Conservation (phyloP, 2,797 vertebrate genomes). For the Tapera naevia region DNA sequence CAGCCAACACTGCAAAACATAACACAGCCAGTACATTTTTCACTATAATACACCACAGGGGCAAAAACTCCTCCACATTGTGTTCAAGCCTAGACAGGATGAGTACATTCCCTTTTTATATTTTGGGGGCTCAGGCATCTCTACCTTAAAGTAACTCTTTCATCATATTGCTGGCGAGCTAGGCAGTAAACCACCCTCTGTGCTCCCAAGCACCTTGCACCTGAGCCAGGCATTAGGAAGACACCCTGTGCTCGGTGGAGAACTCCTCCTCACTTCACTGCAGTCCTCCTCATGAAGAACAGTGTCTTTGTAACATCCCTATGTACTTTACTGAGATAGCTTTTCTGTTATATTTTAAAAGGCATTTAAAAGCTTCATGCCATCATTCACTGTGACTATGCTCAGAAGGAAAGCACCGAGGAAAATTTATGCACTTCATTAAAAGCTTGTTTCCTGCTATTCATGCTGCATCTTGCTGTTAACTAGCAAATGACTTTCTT, state of each 20-base stretch:
- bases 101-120: neutral
- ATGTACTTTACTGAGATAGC: neutral
- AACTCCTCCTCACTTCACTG: neutral
- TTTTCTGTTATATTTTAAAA: neutral
- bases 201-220: accelerated
- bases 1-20: neutral
- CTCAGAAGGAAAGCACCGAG: neutral
- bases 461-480: neutral
- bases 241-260: accelerated
- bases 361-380: neutral
- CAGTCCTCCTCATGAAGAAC: neutral
- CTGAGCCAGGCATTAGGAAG: neutral
- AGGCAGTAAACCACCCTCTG: neutral
- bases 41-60: neutral
- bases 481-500: neutral
- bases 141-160: neutral
- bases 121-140: neutral
- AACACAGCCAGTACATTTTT: neutral
- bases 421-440: neutral
- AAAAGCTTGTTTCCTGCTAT: neutral
- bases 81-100: neutral
- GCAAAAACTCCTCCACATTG: neutral
- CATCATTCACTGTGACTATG: neutral
- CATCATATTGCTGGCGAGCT: accelerated
- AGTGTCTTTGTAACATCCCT: neutral